Evolutionary conservation across 64 coral and sea anemone species (phyloP), one percentile per base, ranked within the genome.

Genomic region (Stylophora pistillata): DNA sequence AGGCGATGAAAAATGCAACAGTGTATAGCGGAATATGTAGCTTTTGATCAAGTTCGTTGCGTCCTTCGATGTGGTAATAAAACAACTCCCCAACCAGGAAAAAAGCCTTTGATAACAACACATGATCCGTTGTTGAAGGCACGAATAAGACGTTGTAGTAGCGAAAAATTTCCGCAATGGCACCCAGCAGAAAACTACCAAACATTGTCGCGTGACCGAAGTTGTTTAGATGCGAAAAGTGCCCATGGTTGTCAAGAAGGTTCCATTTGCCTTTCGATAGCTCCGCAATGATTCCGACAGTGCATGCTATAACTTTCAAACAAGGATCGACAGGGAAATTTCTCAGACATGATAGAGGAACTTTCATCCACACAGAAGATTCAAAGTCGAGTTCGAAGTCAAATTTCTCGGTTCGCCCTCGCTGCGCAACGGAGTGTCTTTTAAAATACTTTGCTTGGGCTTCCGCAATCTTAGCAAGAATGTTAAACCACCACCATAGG

Each of bases 131-230:
- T 74, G 76, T 70, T 63, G 33, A 25, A 23, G 94, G 85, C 18
- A 87, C 33, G 11, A 62, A 62, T 25, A 74, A 15, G n/a, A 78
- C 5, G 15, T 25, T 76, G 63, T 88, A 95, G 60, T 77, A 74
- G 26, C 86, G 72, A 29, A 91, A 61, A 53, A 81, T 88, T 87
- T 95, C 93, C 17, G 85, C 53, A 15, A 91, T 55, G 5, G 76
- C 89, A 37, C 57, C 73, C 21, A 91, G 57, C 53, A 88, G 20
- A 33, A 95, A 95, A 57, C 81, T 74, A 10, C 71, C 70, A 69
- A 71, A 95, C 89, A 95, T 95, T 20, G 94, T 69, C 21, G 89
- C 76, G 71, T 95, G 94, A 23, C 85, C 76, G 62, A 91, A 91
- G 52, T 91, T 91, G 27, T 95, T 91, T 23, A 91, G n/a, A 17